phyloP scores from a whole-genome alignment of 2,113 vertebrate genomes.

The Spea bombifrons region DNA sequence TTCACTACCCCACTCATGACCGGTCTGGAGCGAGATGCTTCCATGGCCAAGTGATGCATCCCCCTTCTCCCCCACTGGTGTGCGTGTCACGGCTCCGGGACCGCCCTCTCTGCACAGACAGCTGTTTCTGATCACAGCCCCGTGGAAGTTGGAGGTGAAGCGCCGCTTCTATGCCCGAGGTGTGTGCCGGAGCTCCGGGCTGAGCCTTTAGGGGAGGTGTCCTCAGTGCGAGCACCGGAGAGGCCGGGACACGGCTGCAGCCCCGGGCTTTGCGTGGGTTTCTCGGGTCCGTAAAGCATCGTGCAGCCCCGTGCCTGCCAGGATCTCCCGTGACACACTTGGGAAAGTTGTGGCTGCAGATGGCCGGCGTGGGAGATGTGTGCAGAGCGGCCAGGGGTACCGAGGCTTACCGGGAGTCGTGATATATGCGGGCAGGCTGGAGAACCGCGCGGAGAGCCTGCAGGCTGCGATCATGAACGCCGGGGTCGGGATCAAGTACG shows the following conservation, averaged over 20 bases:
- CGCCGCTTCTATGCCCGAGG: constrained; percentile 35
- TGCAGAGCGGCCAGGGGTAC: constrained; percentile 44
- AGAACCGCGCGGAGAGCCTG: constrained; percentile 51
- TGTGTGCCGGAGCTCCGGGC: neutral
- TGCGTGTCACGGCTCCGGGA: constrained; percentile 48
- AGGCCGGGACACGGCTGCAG: constrained; percentile 51
- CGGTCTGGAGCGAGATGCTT: constrained; percentile 47
- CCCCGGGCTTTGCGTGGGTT: constrained; percentile 50
- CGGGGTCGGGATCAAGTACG: constrained; percentile 72
- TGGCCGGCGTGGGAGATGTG: constrained; percentile 66
- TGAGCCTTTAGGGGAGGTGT: constrained; percentile 33
- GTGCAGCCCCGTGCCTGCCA: neutral
- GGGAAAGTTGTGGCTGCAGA: constrained; percentile 58
- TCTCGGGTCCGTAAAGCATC: neutral
- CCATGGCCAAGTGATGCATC: constrained; percentile 55
- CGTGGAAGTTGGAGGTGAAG: constrained; percentile 61
- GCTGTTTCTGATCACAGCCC: constrained; percentile 73
- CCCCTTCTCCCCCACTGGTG: constrained; percentile 41
- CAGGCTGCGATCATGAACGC: constrained; percentile 77
- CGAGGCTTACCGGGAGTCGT: constrained; percentile 42
- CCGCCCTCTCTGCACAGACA: constrained; percentile 69
- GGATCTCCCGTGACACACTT: neutral
- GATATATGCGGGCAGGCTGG: constrained; percentile 54
- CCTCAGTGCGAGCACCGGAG: constrained; percentile 51
- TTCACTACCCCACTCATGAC: constrained; percentile 38